Percentiles rank a stretch among this genome's conserved stretches.
Evolutionary conservation across 2,113 vertebrate species (phyloP).

Genomic region (Rhynchomys soricoides): DNA sequence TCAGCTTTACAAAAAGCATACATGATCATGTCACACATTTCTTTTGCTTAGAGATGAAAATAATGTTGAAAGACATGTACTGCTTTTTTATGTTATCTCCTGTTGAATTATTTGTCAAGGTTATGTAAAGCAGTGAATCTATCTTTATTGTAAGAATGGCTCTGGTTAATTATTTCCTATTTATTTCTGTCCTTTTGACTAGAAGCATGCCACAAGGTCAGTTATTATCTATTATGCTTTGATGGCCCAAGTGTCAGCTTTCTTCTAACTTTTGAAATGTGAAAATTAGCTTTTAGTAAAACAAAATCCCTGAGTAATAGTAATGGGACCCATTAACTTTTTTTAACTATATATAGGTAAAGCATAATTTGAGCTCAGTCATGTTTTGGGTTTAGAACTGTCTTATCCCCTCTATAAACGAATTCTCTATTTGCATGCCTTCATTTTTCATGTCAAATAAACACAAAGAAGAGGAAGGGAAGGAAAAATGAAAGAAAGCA

Average conservation of each 20-base stretch:
- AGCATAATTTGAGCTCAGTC: background rate
- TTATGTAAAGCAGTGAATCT: background rate
- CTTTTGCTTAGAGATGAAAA: conserved; percentile 17
- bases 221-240: background rate
- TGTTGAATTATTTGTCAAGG: conserved; percentile 14
- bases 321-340: background rate
- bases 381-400: background rate
- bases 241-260: background rate
- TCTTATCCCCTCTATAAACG: background rate
- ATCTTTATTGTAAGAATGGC: background rate
- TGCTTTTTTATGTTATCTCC: conserved; percentile 34
- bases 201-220: background rate
- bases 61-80: background rate
- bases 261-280: conserved; percentile 45
- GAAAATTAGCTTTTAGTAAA: background rate
- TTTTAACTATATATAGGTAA: background rate
- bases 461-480: background rate
- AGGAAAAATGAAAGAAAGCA: background rate
- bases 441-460: background rate
- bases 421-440: background rate
- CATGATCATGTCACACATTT: background rate
- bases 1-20: background rate
- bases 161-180: background rate
- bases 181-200: background rate
- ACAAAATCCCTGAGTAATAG: background rate